phyloP scores from a whole-genome alignment of 1,140 invertebrate genomes.

The Scaptodrosophila lebanonensis region DNA sequence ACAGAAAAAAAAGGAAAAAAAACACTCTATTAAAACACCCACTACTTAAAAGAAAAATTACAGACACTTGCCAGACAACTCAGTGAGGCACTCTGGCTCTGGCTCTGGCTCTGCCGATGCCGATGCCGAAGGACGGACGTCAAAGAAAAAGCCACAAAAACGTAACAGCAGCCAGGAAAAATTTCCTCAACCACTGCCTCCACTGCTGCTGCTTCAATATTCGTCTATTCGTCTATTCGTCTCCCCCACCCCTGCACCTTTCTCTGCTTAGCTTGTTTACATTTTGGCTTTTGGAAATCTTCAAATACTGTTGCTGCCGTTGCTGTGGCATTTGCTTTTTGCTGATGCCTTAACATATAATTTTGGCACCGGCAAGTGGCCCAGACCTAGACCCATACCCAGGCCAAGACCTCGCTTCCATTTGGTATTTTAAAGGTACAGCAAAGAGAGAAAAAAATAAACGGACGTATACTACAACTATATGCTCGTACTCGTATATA shows the following conservation, averaged over 20 bases:
- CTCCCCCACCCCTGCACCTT: too few relatives aligned
- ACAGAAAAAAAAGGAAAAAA: constrained; percentile 39
- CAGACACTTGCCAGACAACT: constrained; percentile 58
- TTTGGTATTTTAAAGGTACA: not conserved
- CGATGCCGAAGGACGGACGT: too few relatives aligned
- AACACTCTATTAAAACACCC: constrained; percentile 60
- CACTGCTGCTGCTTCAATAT: not conserved
- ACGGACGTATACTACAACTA: too few relatives aligned
- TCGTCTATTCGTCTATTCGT: constrained; percentile 5
- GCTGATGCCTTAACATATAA: constrained; percentile 58
- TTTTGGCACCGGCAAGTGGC: constrained; percentile 47
- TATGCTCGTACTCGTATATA: too few relatives aligned
- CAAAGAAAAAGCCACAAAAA: constrained; percentile 5
- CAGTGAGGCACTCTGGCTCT: too few relatives aligned
- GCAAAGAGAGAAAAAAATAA: not conserved
- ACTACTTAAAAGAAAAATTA: constrained; percentile 63
- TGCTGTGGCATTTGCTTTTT: constrained; percentile 11
- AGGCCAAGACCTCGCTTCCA: too few relatives aligned
- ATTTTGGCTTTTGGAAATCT: constrained; percentile 32
- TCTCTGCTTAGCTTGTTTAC: too few relatives aligned
- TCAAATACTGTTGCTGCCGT: too few relatives aligned
- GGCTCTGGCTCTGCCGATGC: not conserved
- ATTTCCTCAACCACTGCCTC: too few relatives aligned
- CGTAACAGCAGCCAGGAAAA: too few relatives aligned
- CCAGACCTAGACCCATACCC: not conserved